phyloP scores from a whole-genome alignment of 2,797 vertebrate genomes.

The Rhodeus uyekii region DNA sequence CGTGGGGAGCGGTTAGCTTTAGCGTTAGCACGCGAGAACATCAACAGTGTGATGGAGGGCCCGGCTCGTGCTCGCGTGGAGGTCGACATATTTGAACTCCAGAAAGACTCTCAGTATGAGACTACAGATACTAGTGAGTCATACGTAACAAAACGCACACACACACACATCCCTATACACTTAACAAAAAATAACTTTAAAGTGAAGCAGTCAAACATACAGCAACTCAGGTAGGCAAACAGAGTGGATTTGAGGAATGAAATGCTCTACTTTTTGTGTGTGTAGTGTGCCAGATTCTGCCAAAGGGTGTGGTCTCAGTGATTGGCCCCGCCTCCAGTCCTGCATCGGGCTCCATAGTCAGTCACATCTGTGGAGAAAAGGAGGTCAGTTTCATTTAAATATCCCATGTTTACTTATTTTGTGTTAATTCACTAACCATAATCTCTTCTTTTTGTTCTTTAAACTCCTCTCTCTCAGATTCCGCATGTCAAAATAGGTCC shows the following conservation, averaged over 20 bases:
- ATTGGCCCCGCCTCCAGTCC: constrained; percentile 91
- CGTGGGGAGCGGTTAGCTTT: constrained; percentile 87
- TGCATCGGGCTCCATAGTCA: constrained; percentile 91
- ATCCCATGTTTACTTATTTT: background rate
- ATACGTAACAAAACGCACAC: background rate
- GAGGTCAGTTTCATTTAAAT: constrained; percentile 79
- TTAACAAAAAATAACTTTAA: background rate
- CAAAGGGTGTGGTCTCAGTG: constrained; percentile 91
- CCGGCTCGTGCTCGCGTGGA: constrained; percentile 83
- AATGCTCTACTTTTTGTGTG: constrained; percentile 13
- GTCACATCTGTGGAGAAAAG: constrained; percentile 96
- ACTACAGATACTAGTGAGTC: constrained; percentile 90
- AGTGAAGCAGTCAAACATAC: background rate
- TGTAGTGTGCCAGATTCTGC: constrained; percentile 94
- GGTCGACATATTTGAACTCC: constrained; percentile 89
- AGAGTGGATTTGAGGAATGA: background rate
- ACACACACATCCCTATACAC: background rate
- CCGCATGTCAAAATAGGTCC: constrained; percentile 84
- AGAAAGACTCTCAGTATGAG: constrained; percentile 90
- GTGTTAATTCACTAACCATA: background rate
- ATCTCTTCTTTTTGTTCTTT: background rate
- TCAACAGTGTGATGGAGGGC: constrained; percentile 84
- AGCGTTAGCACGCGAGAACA: constrained; percentile 88
- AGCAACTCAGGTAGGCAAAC: background rate
- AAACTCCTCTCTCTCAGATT: constrained; percentile 72